A percentile compares a stretch with the other conserved stretches of the same genome.
These are phyloP conservation scores for Pterostichus madidus DNA, from an alignment of 2,888 invertebrate genomes.

Conservation along the genomic window DNA sequence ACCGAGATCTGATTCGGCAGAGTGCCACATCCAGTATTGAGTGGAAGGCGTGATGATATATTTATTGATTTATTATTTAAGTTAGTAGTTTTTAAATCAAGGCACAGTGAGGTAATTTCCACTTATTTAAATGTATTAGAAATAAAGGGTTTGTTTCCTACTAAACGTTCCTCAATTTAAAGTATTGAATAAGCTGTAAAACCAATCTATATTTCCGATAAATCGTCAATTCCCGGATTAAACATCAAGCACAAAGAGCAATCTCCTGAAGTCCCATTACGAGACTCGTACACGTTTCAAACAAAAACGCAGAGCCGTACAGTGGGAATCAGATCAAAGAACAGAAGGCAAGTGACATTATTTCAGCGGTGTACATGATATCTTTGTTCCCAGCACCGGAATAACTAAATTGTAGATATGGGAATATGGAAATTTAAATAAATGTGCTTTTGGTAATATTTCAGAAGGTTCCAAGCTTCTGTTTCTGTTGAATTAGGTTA, in stretches of 20 bases:
- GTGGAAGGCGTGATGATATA: too few species aligned
- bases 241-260: constrained; percentile 8
- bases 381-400: constrained; percentile 24
- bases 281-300: not conserved
- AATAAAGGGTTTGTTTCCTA: too few species aligned
- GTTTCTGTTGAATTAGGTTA: too few species aligned
- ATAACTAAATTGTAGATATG: not conserved
- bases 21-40: too few species aligned
- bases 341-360: constrained; percentile 57
- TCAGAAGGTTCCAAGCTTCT: not conserved
- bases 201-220: constrained; percentile 12
- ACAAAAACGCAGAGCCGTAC: constrained; percentile 28
- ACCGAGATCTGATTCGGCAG: too few species aligned
- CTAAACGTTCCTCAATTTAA: too few species aligned
- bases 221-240: constrained; percentile 20
- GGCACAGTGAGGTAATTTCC: too few species aligned
- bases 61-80: too few species aligned
- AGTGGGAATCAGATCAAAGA: constrained; percentile 56
- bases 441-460: constrained; percentile 10
- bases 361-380: constrained; percentile 23
- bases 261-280: constrained; percentile 16
- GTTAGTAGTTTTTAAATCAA: too few species aligned
- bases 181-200: too few species aligned
- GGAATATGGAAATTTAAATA: constrained; percentile 7
- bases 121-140: too few species aligned